A percentile compares a stretch with the other conserved stretches of the same genome.
These are phyloP conservation scores for Sciurus niger DNA, from an alignment of 2,113 vertebrate genomes.

Conservation along the genomic window DNA sequence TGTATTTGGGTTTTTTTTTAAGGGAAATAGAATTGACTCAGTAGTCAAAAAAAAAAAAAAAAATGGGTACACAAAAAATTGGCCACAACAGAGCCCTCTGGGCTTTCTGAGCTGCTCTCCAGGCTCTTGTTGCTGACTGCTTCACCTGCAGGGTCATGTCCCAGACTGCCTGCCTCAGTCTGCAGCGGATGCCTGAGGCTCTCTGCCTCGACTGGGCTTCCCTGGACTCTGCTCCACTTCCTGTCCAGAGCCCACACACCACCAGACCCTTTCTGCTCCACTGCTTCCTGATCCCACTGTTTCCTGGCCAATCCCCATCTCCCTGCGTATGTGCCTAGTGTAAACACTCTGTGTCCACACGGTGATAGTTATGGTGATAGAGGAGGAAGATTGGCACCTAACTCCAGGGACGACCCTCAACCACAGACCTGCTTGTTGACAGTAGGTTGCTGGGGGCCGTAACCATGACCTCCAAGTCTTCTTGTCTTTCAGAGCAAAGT, in stretches of 20 bases:
- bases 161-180: not conserved
- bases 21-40: not conserved
- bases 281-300: too few species aligned
- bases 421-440: not conserved
- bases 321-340: not conserved
- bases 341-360: too few species aligned
- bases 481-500: not conserved
- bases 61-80: not conserved
- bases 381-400: not conserved
- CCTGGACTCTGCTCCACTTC: not conserved
- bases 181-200: not conserved
- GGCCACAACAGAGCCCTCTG: not conserved
- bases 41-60: slow-evolving; percentile 33
- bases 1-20: not conserved
- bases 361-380: too few species aligned
- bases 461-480: not conserved
- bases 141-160: not conserved
- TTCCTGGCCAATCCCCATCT: not conserved
- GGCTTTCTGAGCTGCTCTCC: not conserved
- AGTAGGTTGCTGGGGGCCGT: too few species aligned
- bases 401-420: not conserved
- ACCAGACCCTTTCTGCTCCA: not conserved
- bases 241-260: not conserved
- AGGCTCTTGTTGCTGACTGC: not conserved
- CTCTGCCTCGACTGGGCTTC: not conserved